Conservation (phyloP, 2,888 invertebrate genomes). For the Tuta absoluta region DNA sequence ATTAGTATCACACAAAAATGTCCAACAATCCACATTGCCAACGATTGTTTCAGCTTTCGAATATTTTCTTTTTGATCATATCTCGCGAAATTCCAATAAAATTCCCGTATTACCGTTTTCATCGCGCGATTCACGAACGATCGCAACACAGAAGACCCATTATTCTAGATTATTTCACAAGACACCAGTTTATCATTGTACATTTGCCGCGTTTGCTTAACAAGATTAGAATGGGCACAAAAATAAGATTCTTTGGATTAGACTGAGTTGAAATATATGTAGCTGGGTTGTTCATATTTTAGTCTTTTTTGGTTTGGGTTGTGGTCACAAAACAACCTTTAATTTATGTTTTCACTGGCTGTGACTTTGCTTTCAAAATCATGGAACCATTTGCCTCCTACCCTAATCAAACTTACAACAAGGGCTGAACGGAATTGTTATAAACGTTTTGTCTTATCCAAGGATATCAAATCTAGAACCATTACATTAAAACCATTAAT, state of each 20-base stretch:
- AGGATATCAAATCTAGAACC: no score
- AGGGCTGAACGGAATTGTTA: no score
- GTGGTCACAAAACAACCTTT: no score
- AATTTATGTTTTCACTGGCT: no score
- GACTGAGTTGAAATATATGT: neutral
- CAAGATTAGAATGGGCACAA: conserved; percentile 33
- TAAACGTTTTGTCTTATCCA: no score
- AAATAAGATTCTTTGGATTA: neutral
- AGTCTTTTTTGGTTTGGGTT: neutral
- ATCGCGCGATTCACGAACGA: conserved; percentile 12
- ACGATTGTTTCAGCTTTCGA: neutral
- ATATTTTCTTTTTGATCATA: neutral
- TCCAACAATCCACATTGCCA: neutral
- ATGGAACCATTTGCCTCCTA: no score
- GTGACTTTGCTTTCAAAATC: no score
- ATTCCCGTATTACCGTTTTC: neutral
- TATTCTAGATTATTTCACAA: conserved; percentile 46
- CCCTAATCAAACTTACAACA: no score
- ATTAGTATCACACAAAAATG: no score
- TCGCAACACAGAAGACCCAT: conserved; percentile 34
- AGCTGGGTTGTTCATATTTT: neutral
- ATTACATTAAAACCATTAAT: no score
- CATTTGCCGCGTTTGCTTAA: conserved; percentile 41
- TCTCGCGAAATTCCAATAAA: conserved; percentile 4
- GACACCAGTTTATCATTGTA: conserved; percentile 43